A percentile compares a stretch with the other conserved stretches of the same genome.
Evolutionary conservation across 2,888 invertebrate species (phyloP).

Genomic region (Vandiemenella viatica): DNA sequence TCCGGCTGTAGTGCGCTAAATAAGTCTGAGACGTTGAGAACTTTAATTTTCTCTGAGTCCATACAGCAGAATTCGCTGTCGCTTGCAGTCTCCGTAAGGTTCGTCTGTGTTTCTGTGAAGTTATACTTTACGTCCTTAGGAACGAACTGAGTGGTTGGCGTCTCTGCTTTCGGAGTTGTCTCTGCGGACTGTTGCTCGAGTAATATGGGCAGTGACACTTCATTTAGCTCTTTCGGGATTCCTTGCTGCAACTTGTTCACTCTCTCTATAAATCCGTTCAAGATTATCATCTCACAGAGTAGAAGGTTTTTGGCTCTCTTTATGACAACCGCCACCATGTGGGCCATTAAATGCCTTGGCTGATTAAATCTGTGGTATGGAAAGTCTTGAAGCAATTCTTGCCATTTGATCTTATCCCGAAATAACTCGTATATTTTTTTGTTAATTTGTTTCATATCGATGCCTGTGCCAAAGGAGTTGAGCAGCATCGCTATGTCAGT

Average conservation of each 20-base stretch:
- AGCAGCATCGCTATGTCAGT: slow-evolving; percentile 3
- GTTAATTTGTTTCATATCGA: not conserved
- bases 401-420: slow-evolving; percentile 1
- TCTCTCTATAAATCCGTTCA: slow-evolving; percentile 3
- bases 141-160: no score
- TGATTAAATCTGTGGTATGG: slow-evolving; percentile 1
- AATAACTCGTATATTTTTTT: slow-evolving; percentile 1
- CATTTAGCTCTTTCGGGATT: not conserved
- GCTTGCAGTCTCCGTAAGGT: no score
- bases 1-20: not conserved
- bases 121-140: no score
- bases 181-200: no score
- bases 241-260: not conserved
- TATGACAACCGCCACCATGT: not conserved
- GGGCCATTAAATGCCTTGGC: not conserved
- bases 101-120: no score
- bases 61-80: no score
- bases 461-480: slow-evolving; percentile 2
- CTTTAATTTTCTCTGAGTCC: not conserved
- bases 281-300: slow-evolving; percentile 1
- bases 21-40: not conserved
- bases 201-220: not conserved
- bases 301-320: not conserved
- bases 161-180: no score
- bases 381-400: not conserved